Conservation (phyloP, 2,797 vertebrate genomes). For the Myotis vivesi region DNA sequence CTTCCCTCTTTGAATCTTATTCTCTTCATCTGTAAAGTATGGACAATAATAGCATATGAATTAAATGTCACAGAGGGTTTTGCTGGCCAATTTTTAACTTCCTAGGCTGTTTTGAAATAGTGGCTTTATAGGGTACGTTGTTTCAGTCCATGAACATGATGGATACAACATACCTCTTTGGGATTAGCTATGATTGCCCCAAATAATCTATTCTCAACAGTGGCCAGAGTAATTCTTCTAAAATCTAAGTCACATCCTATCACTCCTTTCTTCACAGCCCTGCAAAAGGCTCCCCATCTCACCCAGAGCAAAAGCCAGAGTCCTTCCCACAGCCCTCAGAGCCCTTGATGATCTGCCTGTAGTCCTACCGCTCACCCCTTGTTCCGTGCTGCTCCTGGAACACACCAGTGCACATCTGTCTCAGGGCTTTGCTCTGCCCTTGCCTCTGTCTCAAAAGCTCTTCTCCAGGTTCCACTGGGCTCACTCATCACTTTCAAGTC, state of each 20-base stretch:
- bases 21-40: background rate
- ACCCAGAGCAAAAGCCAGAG: background rate
- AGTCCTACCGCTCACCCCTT: no score
- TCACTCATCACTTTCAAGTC: background rate
- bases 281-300: background rate
- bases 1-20: background rate
- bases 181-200: background rate
- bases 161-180: background rate
- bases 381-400: background rate
- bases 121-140: background rate
- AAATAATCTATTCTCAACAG: slow-evolving; percentile 8
- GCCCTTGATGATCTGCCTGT: background rate
- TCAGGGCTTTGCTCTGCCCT: background rate
- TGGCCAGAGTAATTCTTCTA: background rate
- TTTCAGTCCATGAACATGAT: background rate
- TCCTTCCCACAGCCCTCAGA: background rate
- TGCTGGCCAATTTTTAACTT: slow-evolving; percentile 8
- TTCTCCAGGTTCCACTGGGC: background rate
- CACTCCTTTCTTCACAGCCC: background rate
- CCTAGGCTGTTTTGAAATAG: background rate
- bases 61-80: background rate
- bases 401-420: background rate
- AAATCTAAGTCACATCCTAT: background rate
- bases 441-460: background rate
- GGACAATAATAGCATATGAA: background rate